A percentile compares a stretch with the other conserved stretches of the same genome.
These are phyloP conservation scores for Drosophila acutilabella DNA, from an alignment of 2,888 invertebrate genomes.

Conservation along the genomic window DNA sequence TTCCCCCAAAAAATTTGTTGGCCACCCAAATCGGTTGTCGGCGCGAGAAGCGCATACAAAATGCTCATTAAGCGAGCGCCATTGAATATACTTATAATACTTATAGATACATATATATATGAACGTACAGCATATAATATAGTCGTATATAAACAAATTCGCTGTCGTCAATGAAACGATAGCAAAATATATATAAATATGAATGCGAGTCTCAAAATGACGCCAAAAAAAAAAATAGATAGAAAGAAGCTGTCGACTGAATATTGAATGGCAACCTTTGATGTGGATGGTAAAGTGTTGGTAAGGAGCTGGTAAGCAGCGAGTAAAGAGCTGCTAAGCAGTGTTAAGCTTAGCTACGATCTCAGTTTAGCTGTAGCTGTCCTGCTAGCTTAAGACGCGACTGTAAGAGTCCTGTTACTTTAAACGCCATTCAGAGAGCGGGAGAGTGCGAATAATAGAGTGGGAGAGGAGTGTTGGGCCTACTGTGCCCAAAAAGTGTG, in stretches of 20 bases:
- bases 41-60: constrained; percentile 72
- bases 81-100: constrained; percentile 18
- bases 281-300: constrained; percentile 18
- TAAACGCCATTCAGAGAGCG: constrained; percentile 54
- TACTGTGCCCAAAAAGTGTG: constrained; percentile 39
- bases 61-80: constrained; percentile 72
- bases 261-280: constrained; percentile 38
- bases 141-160: constrained; percentile 26
- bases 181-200: constrained; percentile 37
- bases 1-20: constrained; percentile 18
- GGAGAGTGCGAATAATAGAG: background rate
- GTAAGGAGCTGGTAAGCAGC: no score
- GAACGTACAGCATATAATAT: constrained; percentile 6
- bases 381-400: no score
- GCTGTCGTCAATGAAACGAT: constrained; percentile 63
- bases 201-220: constrained; percentile 25
- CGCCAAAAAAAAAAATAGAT: constrained; percentile 27
- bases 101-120: constrained; percentile 18
- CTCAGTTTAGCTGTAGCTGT: constrained; percentile 29
- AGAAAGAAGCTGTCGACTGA: constrained; percentile 32
- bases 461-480: background rate
- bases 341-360: constrained; percentile 51
- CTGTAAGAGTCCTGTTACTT: constrained; percentile 44
- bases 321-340: no score
- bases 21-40: constrained; percentile 62